These are phyloP conservation scores for Limnephilus lunatus DNA, from an alignment of 2,888 invertebrate species.

Conservation along the genomic window DNA sequence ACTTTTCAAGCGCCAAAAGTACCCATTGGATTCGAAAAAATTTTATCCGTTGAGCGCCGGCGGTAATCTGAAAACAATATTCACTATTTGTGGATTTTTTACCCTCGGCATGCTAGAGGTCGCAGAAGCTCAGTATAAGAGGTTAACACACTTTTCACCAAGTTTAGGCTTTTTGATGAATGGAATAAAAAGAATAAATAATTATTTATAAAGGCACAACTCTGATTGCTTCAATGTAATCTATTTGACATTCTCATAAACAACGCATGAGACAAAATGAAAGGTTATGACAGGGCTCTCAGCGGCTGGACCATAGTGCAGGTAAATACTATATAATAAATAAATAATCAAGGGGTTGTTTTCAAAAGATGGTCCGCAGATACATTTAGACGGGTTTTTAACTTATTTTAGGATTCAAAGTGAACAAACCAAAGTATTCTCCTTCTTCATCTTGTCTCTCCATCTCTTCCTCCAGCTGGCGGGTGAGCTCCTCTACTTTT, in stretches of 20 bases:
- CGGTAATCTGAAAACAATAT: too few relatives aligned
- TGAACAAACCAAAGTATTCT: slow-evolving; percentile 91
- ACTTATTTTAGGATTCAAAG: not conserved
- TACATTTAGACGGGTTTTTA: not conserved
- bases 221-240: not conserved
- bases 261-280: not conserved
- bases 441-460: slow-evolving; percentile 96
- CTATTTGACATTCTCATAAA: not conserved
- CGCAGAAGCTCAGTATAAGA: too few relatives aligned
- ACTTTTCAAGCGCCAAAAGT: too few relatives aligned
- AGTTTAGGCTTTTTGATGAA: not conserved
- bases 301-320: not conserved
- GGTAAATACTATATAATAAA: not conserved
- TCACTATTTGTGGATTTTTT: too few relatives aligned
- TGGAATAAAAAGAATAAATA: not conserved
- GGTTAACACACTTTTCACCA: not conserved
- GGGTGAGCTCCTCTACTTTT: slow-evolving; percentile 94
- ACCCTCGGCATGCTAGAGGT: too few relatives aligned
- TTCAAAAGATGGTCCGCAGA: not conserved
- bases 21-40: too few relatives aligned
- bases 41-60: too few relatives aligned
- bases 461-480: slow-evolving; percentile 96
- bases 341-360: too few relatives aligned
- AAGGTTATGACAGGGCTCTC: not conserved
- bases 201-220: not conserved